Percentiles rank a stretch among this genome's conserved stretches.
phyloP scores from a whole-genome alignment of 2,888 invertebrate species.

The Sarcophaga subvicina region DNA sequence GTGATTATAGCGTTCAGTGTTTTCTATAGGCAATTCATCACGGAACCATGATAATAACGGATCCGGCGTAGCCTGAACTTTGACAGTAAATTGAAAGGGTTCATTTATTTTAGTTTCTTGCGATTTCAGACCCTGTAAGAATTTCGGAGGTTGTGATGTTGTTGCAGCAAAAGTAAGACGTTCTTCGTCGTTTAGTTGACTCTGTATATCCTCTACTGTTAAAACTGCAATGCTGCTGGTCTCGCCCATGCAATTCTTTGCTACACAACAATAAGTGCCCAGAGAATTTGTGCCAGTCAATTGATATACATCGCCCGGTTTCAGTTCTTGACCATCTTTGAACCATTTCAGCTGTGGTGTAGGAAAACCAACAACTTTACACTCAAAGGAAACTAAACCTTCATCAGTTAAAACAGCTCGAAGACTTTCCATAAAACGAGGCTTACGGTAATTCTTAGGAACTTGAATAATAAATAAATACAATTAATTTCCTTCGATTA shows the following conservation, averaged over 20 bases:
- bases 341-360: conserved; percentile 94
- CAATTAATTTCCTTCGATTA: background rate
- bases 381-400: conserved; percentile 95
- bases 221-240: conserved; percentile 93
- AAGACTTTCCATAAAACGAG: conserved; percentile 94
- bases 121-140: conserved; percentile 91
- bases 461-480: conserved; percentile 82
- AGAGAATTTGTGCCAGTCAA: conserved; percentile 94
- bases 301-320: conserved; percentile 96
- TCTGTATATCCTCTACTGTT: conserved; percentile 95
- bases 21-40: conserved; percentile 90
- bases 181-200: conserved; percentile 94
- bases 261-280: conserved; percentile 94
- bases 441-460: conserved; percentile 94
- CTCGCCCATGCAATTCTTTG: conserved; percentile 95
- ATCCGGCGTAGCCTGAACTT: conserved; percentile 91
- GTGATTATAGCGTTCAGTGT: conserved; percentile 86
- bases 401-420: conserved; percentile 95
- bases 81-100: conserved; percentile 89
- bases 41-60: conserved; percentile 94
- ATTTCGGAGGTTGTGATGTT: conserved; percentile 92
- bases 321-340: conserved; percentile 95
- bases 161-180: conserved; percentile 83
- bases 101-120: conserved; percentile 92
- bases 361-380: conserved; percentile 95